Evolutionary conservation across 2,113 vertebrate species (phyloP).

Genomic region (Podarcis cretensis): DNA sequence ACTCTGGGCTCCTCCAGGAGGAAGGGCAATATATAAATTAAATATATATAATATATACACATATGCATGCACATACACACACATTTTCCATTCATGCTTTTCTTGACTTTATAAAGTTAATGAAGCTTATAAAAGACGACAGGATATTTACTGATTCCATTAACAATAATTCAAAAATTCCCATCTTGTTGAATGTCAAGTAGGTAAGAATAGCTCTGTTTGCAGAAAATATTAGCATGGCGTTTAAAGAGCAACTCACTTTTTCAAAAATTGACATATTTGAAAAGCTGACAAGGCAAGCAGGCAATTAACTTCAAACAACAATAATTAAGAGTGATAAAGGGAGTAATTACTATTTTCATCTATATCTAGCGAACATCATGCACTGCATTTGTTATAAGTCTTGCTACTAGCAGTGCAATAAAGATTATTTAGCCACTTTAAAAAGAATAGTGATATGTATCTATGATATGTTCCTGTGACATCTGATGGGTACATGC

Average conservation of each 20-base stretch:
- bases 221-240: background rate
- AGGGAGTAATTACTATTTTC: background rate
- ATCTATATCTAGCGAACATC: rapidly evolving
- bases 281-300: slow-evolving; percentile 1
- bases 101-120: background rate
- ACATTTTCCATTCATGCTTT: background rate
- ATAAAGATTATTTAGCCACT: background rate
- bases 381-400: background rate
- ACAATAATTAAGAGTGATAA: background rate
- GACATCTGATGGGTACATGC: background rate
- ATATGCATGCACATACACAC: background rate
- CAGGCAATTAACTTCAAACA: background rate
- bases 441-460: background rate
- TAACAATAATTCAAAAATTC: background rate
- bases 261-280: slow-evolving; percentile 4
- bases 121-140: background rate
- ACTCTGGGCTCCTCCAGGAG: too few species aligned
- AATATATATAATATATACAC: too few species aligned
- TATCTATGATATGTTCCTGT: background rate
- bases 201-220: background rate
- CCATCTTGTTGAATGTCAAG: background rate
- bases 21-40: too few species aligned
- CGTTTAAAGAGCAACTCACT: background rate
- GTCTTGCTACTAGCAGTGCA: background rate
- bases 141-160: background rate